Evolutionary conservation across 2,888 invertebrate genomes (phyloP), one percentile per base, ranked within the genome.

Genomic region (Augochlorella aurata): DNA sequence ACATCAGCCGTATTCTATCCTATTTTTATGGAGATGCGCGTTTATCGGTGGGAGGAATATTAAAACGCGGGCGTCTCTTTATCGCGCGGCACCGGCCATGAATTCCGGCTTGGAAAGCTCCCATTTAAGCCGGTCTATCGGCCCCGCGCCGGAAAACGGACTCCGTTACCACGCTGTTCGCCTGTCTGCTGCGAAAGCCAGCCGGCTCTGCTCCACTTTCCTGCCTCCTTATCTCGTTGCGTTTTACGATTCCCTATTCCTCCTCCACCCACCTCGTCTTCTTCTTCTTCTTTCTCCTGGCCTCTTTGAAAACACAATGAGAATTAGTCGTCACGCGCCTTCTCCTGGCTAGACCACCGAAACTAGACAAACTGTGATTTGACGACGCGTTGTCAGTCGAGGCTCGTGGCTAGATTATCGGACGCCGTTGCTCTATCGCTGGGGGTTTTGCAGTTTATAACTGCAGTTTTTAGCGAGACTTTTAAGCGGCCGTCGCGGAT

Each of bases 21-120:
- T 83, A 83, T 83, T 83, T 83, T 83, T 79, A 83, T 81, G 82
- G 77, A 81, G 81, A 83, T 83, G 81, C 82, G 50, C 77, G 77
- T 83, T 83, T 83, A 83, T 81, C 82, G 77, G 47, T 9, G 44
- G 66, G 16, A 12, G 72, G 72, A 71, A 82, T 82, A 82, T 82
- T 82, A 81, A 82, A 82, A 81, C 65, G 70, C 61, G 74, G 74
- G 61, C 74, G 45, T 74, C 81, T 74, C 81, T 81, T 81, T 79
- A 81, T 81, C 81, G 79, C 79, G 66, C n/a, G 38, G 69, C 29
- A 44, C 44, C 68, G 47, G 52, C 45, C 52, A 71, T 68, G 70
- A 79, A 74, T 81, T 50, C 14, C 52, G 44, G 52, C 58, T 47
- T 77, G 71, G 61, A 80, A 66, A 52, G 47, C 72, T 80, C 52